Evolutionary conservation across 2,113 vertebrate species (phyloP), one percentile per base, ranked within the genome.

Genomic region (Podarcis raffonei): DNA sequence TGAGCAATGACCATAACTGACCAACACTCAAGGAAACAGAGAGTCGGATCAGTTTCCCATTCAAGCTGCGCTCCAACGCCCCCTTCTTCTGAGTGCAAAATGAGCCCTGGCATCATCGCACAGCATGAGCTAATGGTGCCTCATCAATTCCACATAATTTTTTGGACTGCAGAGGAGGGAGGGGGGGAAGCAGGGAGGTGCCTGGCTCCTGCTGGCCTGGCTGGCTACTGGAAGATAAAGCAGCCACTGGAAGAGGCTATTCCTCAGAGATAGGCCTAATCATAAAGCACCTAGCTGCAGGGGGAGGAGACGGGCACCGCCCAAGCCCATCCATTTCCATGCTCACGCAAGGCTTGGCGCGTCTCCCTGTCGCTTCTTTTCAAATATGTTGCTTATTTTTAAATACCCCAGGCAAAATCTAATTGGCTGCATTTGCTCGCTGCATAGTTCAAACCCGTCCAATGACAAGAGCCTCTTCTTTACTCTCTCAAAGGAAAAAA

Each of bases 231-330:
- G 62, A 30, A 0, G 59, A 81, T 71, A 89, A 53, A 0, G 2
- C 25, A 12, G 69, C 75, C 37, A 0, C 1, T 2, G 3, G 32
- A 16, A 1, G 72, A 27, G 72, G 87, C 72, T 2, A 11, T 39
- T n/a, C 32, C 35, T 39, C 48, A 65, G 16, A 83, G 89, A 90
- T 87, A 90, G 32, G 62, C 25, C 72, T 90, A 90, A 90, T 87
- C 85, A 5, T 25, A 42, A 79, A 74, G 48, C 48, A 32, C 27
- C 12, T 74, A 27, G 57, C 32, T 13, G 8, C 79, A 16, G 7
- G 23, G n/a, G 35, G 35, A 84, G 42, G 42, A n/a, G 59, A 9
- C 48, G 3, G 57, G 48, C 48, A 32, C 62, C 48, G 22, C 79
- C 81, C 78, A 71, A 77, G 22, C 7, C 48, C 65, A 9, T 30